Evolutionary conservation across 2,797 vertebrate species (phyloP).

Genomic region (Enteromius anoplus): DNA sequence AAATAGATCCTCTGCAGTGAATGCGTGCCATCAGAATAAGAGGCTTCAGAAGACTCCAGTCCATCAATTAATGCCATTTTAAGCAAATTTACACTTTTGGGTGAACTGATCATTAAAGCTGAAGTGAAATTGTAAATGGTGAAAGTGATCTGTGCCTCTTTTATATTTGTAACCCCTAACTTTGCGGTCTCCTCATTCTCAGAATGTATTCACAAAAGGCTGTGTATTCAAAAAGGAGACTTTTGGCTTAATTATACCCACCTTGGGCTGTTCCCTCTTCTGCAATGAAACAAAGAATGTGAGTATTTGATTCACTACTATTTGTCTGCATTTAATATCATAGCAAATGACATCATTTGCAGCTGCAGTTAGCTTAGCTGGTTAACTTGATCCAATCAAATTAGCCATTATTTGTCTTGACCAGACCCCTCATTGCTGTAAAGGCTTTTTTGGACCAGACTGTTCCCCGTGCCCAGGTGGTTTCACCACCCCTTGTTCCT

Average conservation of each 20-base stretch:
- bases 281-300: constrained; percentile 56
- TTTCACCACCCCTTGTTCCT: constrained; percentile 82
- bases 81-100: neutral
- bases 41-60: neutral
- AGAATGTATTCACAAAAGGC: constrained; percentile 34
- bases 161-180: neutral
- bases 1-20: neutral
- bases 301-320: constrained; percentile 21
- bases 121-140: neutral
- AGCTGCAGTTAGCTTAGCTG: neutral
- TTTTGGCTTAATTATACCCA: neutral
- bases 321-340: neutral
- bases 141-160: neutral
- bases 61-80: neutral
- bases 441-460: constrained; percentile 87
- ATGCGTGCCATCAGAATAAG: neutral
- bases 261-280: constrained; percentile 49
- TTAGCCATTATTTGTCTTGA: constrained; percentile 47
- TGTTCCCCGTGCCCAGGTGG: constrained; percentile 88
- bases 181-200: neutral
- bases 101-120: neutral
- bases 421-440: constrained; percentile 85
- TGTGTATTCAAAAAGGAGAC: constrained; percentile 25
- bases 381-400: neutral
- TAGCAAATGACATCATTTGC: neutral